Conservation (phyloP, 1,140 invertebrate species). For the Watersipora subatra region DNA sequence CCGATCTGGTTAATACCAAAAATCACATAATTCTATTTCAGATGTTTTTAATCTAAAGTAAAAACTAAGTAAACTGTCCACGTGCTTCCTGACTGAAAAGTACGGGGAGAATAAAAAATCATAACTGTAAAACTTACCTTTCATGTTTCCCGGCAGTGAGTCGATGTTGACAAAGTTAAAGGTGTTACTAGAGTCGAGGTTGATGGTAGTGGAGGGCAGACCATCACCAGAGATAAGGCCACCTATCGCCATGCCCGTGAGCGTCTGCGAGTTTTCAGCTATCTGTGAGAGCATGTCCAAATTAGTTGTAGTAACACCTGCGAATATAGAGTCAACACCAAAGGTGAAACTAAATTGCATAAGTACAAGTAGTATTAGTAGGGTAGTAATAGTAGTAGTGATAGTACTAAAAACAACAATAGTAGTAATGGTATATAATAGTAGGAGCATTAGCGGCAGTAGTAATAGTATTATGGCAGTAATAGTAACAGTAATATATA, state of each 20-base stretch:
- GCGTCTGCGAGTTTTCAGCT: neutral
- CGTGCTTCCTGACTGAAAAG: no score
- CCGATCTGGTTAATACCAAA: neutral
- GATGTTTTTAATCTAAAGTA: neutral
- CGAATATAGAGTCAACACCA: neutral
- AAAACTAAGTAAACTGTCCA: neutral
- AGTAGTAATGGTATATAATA: neutral
- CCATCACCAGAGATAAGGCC: neutral
- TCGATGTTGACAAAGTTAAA: neutral
- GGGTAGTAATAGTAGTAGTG: neutral
- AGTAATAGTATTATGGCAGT: no score
- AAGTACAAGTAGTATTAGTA: neutral
- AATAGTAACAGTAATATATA: no score
- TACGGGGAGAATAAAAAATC: no score
- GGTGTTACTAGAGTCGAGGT: neutral
- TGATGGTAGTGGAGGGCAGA: neutral
- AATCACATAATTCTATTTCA: neutral
- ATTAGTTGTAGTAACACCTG: neutral
- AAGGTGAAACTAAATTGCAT: no score
- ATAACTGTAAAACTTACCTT: neutral
- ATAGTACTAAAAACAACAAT: neutral
- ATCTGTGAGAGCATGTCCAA: neutral
- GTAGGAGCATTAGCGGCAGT: neutral
- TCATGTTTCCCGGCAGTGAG: neutral
- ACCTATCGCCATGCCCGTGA: neutral